These are phyloP conservation scores for Opisthograptis luteolata DNA, from an alignment of 2,888 invertebrate species.

Conservation along the genomic window DNA sequence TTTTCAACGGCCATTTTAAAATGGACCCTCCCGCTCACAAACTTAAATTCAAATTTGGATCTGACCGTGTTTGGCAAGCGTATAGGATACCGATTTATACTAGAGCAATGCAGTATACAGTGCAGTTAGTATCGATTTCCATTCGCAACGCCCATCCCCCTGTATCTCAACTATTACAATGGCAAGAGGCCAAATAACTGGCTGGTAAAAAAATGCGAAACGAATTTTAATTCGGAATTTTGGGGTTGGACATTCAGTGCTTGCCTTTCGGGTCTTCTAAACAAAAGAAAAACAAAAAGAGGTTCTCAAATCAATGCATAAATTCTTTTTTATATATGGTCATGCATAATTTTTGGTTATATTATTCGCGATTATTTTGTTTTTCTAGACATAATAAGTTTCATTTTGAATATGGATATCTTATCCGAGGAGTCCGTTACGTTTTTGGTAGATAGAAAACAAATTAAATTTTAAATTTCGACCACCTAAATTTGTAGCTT, in stretches of 20 bases:
- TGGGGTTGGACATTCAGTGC: too few species aligned
- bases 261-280: too few species aligned
- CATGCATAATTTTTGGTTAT: too few species aligned
- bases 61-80: slow-evolving; percentile 65
- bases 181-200: slow-evolving; percentile 74
- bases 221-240: slow-evolving; percentile 4
- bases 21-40: neutral
- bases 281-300: too few species aligned
- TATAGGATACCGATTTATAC: slow-evolving; percentile 79
- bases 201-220: slow-evolving; percentile 40
- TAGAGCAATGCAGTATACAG: slow-evolving; percentile 83
- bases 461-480: too few species aligned
- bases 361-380: too few species aligned
- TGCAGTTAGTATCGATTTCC: slow-evolving; percentile 85
- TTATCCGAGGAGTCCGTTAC: too few species aligned
- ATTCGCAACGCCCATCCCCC: slow-evolving; percentile 72
- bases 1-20: neutral
- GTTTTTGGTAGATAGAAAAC: too few species aligned
- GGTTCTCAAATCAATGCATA: too few species aligned
- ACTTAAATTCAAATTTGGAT: slow-evolving; percentile 27
- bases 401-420: too few species aligned
- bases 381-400: too few species aligned
- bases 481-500: slow-evolving; percentile 2
- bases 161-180: slow-evolving; percentile 74
- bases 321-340: too few species aligned